Percentiles rank a stretch among this genome's conserved stretches.
These are phyloP conservation scores for Drosophila helvetica DNA, from an alignment of 2,888 invertebrate species.

Conservation along the genomic window DNA sequence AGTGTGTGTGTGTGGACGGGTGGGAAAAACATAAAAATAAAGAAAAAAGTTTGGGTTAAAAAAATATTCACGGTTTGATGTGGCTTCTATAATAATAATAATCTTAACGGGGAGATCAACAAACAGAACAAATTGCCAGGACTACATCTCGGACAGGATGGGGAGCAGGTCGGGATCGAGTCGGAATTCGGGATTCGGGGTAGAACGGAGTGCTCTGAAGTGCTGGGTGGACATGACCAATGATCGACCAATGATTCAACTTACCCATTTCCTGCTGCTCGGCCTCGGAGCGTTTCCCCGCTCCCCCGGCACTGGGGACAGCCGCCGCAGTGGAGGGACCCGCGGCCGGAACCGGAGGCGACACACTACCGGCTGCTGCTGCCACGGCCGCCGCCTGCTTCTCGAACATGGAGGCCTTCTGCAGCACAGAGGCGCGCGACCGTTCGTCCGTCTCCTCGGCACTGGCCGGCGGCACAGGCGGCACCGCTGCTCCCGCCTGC, in stretches of 20 bases:
- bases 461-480: slow-evolving; percentile 8
- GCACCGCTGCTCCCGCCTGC: slow-evolving; percentile 31
- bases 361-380: slow-evolving; percentile 77
- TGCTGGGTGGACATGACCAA: slow-evolving; percentile 29
- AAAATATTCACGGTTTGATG: slow-evolving; percentile 22
- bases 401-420: slow-evolving; percentile 84
- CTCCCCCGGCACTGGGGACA: slow-evolving; percentile 22
- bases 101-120: not conserved
- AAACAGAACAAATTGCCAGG: slow-evolving; percentile 7
- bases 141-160: slow-evolving; percentile 3
- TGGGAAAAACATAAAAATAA: slow-evolving; percentile 44
- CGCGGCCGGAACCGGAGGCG: slow-evolving; percentile 36
- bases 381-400: slow-evolving; percentile 82
- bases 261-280: slow-evolving; percentile 82
- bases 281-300: slow-evolving; percentile 58
- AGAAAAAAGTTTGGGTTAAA: slow-evolving; percentile 32
- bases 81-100: not conserved
- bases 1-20: slow-evolving; percentile 6
- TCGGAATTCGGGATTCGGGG: not conserved
- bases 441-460: slow-evolving; percentile 80
- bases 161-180: not conserved
- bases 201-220: slow-evolving; percentile 23
- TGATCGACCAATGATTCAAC: slow-evolving; percentile 49
- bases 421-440: slow-evolving; percentile 83
- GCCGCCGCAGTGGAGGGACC: slow-evolving; percentile 44